These are phyloP conservation scores for Tenrec ecaudatus DNA, from an alignment of 2,113 vertebrate genomes.

Conservation along the genomic window DNA sequence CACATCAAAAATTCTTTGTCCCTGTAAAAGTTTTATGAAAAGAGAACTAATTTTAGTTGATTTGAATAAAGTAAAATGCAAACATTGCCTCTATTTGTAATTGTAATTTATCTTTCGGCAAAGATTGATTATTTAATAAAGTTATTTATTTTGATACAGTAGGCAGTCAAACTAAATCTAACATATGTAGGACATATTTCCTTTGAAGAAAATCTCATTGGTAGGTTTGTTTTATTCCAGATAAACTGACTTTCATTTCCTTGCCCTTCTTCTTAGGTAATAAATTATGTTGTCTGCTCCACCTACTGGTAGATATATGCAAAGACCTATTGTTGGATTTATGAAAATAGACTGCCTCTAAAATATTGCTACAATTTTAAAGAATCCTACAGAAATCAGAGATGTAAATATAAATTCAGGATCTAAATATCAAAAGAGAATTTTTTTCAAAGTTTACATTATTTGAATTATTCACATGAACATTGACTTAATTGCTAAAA, in stretches of 20 bases:
- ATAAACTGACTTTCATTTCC: conserved; percentile 64
- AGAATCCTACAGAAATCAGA: background rate
- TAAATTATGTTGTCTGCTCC: conserved; percentile 83
- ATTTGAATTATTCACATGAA: background rate
- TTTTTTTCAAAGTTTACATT: background rate
- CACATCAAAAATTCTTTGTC: conserved; percentile 69
- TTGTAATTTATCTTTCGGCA: conserved; percentile 78
- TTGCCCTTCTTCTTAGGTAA: conserved; percentile 69
- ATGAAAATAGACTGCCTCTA: background rate
- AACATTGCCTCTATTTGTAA: conserved; percentile 74
- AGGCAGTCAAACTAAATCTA: conserved; percentile 78
- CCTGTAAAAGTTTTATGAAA: conserved; percentile 74
- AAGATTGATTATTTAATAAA: conserved; percentile 84
- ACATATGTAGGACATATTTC: conserved; percentile 69
- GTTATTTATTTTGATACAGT: conserved; percentile 80
- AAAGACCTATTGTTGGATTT: conserved; percentile 61
- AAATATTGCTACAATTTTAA: background rate
- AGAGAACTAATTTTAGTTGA: conserved; percentile 77
- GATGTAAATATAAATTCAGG: background rate
- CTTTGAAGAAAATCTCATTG: conserved; percentile 83
- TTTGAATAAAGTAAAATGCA: conserved; percentile 76
- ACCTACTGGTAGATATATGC: conserved; percentile 76
- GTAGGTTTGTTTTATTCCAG: conserved; percentile 75
- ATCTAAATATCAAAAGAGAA: background rate
- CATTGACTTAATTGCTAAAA: background rate